phyloP scores from a whole-genome alignment of 2,797 vertebrate species.

The Falco rusticolus region DNA sequence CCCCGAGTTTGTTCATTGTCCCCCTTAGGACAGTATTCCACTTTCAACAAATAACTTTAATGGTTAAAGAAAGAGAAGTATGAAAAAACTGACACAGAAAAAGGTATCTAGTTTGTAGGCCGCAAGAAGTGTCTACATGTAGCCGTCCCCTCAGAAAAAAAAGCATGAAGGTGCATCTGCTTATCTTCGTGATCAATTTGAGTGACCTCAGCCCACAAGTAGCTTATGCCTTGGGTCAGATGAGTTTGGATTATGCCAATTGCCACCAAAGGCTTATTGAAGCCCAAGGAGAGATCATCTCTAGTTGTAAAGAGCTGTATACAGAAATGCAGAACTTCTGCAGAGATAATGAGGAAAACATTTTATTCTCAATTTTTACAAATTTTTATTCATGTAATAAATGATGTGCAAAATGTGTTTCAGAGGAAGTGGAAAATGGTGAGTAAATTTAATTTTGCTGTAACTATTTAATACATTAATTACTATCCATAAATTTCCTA shows the following conservation, averaged over 20 bases:
- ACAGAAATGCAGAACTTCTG: neutral
- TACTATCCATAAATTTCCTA: neutral
- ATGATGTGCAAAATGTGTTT: neutral
- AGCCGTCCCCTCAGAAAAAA: neutral
- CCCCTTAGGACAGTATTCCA: neutral
- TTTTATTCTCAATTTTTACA: neutral
- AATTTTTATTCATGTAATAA: neutral
- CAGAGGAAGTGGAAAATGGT: conserved; percentile 20
- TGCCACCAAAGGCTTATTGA: neutral
- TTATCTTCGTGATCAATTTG: fast-evolving
- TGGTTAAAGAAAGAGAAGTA: neutral
- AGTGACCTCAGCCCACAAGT: neutral
- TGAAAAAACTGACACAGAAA: neutral
- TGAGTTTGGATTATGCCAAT: neutral
- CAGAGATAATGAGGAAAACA: neutral
- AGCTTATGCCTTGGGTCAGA: neutral
- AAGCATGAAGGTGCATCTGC: neutral
- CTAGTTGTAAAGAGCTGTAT: neutral
- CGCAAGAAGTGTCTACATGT: fast-evolving
- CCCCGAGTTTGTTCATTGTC: neutral
- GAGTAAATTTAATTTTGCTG: conserved; percentile 20
- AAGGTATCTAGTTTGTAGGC: neutral
- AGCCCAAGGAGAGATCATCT: neutral
- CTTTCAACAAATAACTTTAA: neutral
- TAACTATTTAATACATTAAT: conserved; percentile 9